Evolutionary conservation across 2,888 invertebrate species (phyloP), one percentile per base, ranked within the genome.

Genomic region (Sphecodes monilicornis): DNA sequence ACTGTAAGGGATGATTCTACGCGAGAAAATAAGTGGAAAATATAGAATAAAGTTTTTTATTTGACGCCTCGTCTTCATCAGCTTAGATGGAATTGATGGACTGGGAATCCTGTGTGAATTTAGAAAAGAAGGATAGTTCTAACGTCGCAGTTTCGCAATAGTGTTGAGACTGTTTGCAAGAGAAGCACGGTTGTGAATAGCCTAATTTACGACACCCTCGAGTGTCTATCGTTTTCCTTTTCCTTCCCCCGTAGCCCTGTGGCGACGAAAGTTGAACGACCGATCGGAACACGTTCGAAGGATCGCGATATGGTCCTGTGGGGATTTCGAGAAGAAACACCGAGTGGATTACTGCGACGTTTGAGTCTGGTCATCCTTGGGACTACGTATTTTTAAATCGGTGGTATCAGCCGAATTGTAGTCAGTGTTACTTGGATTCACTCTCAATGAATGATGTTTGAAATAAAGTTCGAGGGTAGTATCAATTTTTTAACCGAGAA

Each of bases 301-400:
- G 57, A 60, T 60, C 57, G 57, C 57, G 57, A 60, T 60, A 60
- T 29, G 26, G 57, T 60, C 57, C 57, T 16, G 16, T 29, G 57
- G 16, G 57, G 57, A 60, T 60, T 60, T 60, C 57, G 29, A 13
- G 57, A 22, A 60, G 57, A 29, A 60, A 60, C 57, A 16, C 57
- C 57, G 57, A 26, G 29, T 41, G 71, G 57, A 41, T 60, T 72
- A 72, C 46, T 5, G 6, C 18, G 41, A 60, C 60, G 72, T 60
- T 78, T 26, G 26, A 66, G 46, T 76, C 75, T 46, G 57, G 29
- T 60, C 29, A 60, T 60, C 57, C 29, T 60, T 29, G 29, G 57
- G 26, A 60, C 57, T 60, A 1, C 57, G 57, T 60, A 60, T 60
- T 60, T 60, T 60, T 29, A 60, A 60, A 60, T 60, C 16, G 5